phyloP scores from a whole-genome alignment of 2,888 invertebrate species.

The Diadromus collaris region DNA sequence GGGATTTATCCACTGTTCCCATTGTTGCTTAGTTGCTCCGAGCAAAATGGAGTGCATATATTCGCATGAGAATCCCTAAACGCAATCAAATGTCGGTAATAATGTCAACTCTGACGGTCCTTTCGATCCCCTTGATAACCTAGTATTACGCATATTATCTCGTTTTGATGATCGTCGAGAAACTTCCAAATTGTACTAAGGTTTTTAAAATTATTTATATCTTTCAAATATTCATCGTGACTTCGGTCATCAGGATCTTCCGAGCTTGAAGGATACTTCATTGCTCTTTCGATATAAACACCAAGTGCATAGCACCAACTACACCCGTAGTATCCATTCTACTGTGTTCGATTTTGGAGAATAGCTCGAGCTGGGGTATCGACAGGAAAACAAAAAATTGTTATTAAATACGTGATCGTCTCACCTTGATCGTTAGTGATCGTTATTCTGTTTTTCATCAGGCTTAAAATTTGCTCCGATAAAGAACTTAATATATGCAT shows the following conservation, averaged over 20 bases:
- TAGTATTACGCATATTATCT: too few relatives aligned
- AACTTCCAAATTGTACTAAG: too few relatives aligned
- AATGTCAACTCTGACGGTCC: background rate
- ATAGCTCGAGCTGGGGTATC: constrained; percentile 57
- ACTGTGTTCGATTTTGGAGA: constrained; percentile 55
- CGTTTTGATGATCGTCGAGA: too few relatives aligned
- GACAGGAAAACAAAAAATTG: constrained; percentile 46
- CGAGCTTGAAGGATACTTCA: constrained; percentile 1
- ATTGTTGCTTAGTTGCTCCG: constrained; percentile 5
- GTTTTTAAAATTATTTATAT: background rate
- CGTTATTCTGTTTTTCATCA: too few relatives aligned
- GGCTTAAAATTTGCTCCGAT: too few relatives aligned
- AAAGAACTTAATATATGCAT: too few relatives aligned
- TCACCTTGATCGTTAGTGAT: constrained; percentile 19
- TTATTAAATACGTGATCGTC: constrained; percentile 40
- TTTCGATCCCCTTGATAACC: background rate
- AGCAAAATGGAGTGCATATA: constrained; percentile 33
- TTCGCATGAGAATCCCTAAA: constrained; percentile 9
- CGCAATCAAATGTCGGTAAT: background rate
- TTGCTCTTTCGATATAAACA: background rate
- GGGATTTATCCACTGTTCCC: background rate
- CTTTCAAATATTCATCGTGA: background rate
- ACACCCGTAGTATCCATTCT: constrained; percentile 56
- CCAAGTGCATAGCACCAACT: constrained; percentile 59
- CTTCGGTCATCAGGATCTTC: background rate